A percentile compares a stretch with the other conserved stretches of the same genome.
Conservation (phyloP, 2,888 invertebrate genomes). For the Lissocephala sabroskyi region DNA sequence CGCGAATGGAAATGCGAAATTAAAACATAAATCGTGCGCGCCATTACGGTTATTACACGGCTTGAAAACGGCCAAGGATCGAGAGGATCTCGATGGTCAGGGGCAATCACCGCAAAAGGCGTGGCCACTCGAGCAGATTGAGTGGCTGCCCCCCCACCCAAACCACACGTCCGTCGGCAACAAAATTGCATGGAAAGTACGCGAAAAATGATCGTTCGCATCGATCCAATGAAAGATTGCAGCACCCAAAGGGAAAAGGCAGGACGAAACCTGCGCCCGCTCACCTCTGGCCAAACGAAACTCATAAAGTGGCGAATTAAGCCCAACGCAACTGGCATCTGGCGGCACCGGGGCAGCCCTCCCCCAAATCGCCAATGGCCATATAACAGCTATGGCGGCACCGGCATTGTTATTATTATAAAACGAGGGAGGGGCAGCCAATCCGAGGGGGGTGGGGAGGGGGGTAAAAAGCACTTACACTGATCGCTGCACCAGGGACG, state of each 20-base stretch:
- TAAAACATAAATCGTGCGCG: conserved; percentile 69
- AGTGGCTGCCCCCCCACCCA: too few relatives aligned
- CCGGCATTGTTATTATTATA: conserved; percentile 53
- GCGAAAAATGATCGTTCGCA: conserved; percentile 59
- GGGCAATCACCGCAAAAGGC: neutral
- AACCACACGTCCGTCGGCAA: conserved; percentile 7
- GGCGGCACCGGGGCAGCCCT: conserved; percentile 3
- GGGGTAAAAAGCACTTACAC: too few relatives aligned
- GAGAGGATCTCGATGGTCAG: neutral
- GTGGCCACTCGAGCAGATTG: conserved; percentile 30
- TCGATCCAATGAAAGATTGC: conserved; percentile 46
- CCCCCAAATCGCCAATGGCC: conserved; percentile 23
- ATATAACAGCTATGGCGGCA: conserved; percentile 60
- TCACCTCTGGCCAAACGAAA: conserved; percentile 29
- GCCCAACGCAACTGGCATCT: conserved; percentile 20
- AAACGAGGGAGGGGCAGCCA: too few relatives aligned
- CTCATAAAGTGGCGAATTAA: conserved; percentile 50
- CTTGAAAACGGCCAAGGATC: too few relatives aligned
- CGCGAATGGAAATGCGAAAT: conserved; percentile 59
- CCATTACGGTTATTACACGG: conserved; percentile 69
- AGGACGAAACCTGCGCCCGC: conserved; percentile 1
- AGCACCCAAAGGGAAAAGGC: conserved; percentile 11
- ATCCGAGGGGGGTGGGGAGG: too few relatives aligned
- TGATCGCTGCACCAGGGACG: too few relatives aligned
- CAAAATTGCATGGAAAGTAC: conserved; percentile 53